Conservation (phyloP, 2,797 vertebrate genomes). For the Semotilus atromaculatus region DNA sequence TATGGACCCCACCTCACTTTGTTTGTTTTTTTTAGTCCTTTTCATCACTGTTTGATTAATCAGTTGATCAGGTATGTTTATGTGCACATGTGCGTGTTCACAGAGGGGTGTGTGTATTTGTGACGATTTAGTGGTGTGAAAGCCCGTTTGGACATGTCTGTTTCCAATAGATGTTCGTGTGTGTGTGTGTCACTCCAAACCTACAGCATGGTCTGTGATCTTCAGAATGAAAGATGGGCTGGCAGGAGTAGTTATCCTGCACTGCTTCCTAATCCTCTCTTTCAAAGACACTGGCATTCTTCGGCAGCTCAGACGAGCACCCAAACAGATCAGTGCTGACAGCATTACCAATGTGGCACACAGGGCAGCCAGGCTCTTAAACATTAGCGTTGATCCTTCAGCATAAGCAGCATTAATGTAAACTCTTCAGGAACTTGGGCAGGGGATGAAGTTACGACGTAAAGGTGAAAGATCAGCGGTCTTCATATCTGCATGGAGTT, state of each 20-base stretch:
- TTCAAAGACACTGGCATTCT: conserved; percentile 51
- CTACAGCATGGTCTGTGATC: conserved; percentile 53
- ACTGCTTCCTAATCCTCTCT: conserved; percentile 55
- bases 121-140: conserved; percentile 29
- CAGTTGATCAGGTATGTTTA: neutral
- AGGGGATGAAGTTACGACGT: conserved; percentile 46
- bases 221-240: conserved; percentile 60
- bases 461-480: conserved; percentile 48
- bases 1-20: neutral
- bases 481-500: conserved; percentile 14
- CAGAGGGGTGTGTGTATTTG: conserved; percentile 31
- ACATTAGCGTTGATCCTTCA: conserved; percentile 20
- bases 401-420: neutral
- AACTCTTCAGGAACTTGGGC: conserved; percentile 26
- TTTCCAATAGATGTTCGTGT: conserved; percentile 57
- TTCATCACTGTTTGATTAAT: conserved; percentile 7
- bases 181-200: conserved; percentile 11
- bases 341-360: conserved; percentile 32
- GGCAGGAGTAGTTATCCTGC: conserved; percentile 52
- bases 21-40: neutral
- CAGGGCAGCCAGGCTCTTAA: conserved; percentile 26
- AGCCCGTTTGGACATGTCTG: conserved; percentile 62
- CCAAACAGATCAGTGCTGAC: conserved; percentile 31
- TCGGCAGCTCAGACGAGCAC: conserved; percentile 40
- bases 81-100: neutral